Base-by-base conservation (phyloP, 2,113 vertebrate genomes). In the Oncorhynchus mykiss region DNA sequence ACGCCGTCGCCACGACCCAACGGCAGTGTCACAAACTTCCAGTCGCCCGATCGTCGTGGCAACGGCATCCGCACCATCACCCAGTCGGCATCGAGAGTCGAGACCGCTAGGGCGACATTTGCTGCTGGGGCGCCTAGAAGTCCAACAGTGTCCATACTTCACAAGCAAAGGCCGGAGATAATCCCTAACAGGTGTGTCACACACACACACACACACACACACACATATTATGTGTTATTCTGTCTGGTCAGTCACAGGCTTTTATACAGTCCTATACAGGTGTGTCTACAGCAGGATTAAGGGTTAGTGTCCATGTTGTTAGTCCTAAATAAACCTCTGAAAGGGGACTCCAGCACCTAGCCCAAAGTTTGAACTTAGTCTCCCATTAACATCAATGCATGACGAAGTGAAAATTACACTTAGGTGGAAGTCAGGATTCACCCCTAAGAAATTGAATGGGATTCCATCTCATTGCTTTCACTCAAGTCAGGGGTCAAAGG, bases 31-130 rank as follows among this genome's bases (percentile, higher is more conserved):
- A 75, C 91, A 78, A 94, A 91, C 86, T 91, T 94, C 0, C 91
- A 94, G 79, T 95, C 96, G 1, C 92, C 94, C 0, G 80, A 82
- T 67, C 92, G 74, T 45, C 91, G 82, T 34, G 89, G 91, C 57
- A 92, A 92, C 85, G 91, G 91, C 80, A 94, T 95, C 71, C 94
- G 87, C 82, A 95, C 95, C 0, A 92, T 96, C 74, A 80, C 91
- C 27, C 95, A 93, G 64, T 93, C 94, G 0, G 90, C 92, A 1
- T 90, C 94, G 0, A 90, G 91, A 14, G 0, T 79, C 0, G 93
- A 94, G 2, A 79, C 91, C 18, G 88, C 80, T 24, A 85, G 89
- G 78, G 77, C 81, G 9, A 27, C 51, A 1, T 78, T 82, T 4
- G 73, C 82, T 2, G 74, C 82, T 1, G 86, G 78, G 54, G 69